phyloP scores from a whole-genome alignment of 2,888 invertebrate species.

The Trichacis sp. region DNA sequence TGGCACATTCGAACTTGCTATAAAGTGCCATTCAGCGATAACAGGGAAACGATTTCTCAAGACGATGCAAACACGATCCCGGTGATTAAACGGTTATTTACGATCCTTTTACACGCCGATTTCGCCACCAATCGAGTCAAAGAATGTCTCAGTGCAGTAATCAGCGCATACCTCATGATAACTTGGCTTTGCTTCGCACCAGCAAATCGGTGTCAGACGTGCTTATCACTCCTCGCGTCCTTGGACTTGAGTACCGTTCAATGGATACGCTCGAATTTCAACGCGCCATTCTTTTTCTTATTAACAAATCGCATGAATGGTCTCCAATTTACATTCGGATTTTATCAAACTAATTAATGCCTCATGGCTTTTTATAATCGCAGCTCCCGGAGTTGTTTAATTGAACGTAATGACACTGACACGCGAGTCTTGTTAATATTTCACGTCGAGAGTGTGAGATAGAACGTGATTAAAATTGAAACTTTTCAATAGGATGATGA shows the following conservation, averaged over 20 bases:
- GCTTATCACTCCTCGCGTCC: constrained; percentile 53
- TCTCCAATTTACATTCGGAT: not conserved
- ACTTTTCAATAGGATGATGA: not conserved
- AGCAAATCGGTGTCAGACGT: constrained; percentile 35
- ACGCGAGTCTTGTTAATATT: not conserved
- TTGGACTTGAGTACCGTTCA: constrained; percentile 68
- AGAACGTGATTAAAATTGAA: no score
- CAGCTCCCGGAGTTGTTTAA: no score
- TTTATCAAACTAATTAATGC: no score
- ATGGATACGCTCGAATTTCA: not conserved
- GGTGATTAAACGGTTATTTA: constrained; percentile 27
- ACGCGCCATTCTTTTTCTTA: constrained; percentile 54
- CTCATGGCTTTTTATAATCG: no score
- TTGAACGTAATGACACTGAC: no score
- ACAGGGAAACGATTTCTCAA: constrained; percentile 25
- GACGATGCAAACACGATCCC: constrained; percentile 20
- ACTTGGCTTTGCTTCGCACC: constrained; percentile 24
- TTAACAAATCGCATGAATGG: not conserved
- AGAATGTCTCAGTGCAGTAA: constrained; percentile 23
- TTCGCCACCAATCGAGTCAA: constrained; percentile 18
- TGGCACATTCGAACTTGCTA: constrained; percentile 19
- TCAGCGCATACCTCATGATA: constrained; percentile 27
- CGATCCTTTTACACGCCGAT: constrained; percentile 24
- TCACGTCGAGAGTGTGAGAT: not conserved
- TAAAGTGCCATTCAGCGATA: constrained; percentile 18